A percentile compares a stretch with the other conserved stretches of the same genome.
Evolutionary conservation across 2,888 invertebrate genomes (phyloP).

Genomic region (Nephrotoma flavescens): DNA sequence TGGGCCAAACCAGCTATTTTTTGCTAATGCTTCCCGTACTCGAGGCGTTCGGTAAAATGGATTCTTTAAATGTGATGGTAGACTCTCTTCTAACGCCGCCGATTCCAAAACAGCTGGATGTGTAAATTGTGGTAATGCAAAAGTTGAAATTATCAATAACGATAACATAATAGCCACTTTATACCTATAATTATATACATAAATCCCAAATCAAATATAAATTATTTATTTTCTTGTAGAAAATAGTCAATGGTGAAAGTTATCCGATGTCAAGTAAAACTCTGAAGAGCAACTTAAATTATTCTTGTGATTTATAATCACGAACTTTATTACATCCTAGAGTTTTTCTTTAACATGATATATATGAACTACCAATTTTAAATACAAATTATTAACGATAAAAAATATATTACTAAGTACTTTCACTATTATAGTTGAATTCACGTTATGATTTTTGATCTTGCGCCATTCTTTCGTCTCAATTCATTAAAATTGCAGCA

Average conservation of each 20-base stretch:
- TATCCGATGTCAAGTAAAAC: neutral
- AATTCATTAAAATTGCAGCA: neutral
- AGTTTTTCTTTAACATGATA: neutral
- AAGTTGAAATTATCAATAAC: neutral
- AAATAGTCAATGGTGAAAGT: neutral
- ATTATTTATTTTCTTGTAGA: neutral
- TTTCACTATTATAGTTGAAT: neutral
- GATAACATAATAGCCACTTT: neutral
- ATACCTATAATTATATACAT: neutral
- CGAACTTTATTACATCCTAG: neutral
- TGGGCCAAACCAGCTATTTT: conserved; percentile 43
- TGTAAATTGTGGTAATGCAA: conserved; percentile 24
- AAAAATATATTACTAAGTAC: neutral
- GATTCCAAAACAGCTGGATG: conserved; percentile 44
- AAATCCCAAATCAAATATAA: neutral
- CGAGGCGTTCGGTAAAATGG: conserved; percentile 43
- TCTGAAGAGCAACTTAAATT: neutral
- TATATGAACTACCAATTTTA: neutral
- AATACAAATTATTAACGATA: neutral
- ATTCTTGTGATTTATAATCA: neutral
- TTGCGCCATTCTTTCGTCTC: neutral
- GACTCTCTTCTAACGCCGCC: conserved; percentile 37
- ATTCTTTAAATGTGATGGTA: conserved; percentile 41
- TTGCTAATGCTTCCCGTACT: conserved; percentile 37
- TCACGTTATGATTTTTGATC: neutral